A percentile compares a stretch with the other conserved stretches of the same genome.
Conservation (phyloP, 2,888 invertebrate species). For the Pachliopta kotzebuea region DNA sequence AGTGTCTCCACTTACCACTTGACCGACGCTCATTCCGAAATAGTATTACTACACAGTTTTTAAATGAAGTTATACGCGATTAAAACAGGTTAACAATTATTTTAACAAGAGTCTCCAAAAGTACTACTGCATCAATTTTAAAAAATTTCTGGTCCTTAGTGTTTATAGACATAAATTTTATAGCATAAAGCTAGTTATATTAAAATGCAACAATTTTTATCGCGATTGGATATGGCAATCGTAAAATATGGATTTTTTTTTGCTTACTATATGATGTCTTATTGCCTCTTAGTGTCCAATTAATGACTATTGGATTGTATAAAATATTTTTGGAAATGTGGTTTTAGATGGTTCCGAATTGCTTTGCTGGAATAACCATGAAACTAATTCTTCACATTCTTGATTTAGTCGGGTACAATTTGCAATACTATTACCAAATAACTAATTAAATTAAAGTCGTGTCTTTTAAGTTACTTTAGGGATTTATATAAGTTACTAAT, state of each 20-base stretch:
- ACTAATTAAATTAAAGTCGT: neutral
- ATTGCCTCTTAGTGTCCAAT: conserved; percentile 12
- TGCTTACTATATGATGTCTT: conserved; percentile 7
- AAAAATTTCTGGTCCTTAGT: neutral
- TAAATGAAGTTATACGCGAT: neutral
- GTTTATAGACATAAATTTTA: neutral
- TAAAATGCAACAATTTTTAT: neutral
- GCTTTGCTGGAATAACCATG: neutral
- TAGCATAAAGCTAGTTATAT: neutral
- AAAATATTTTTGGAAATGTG: conserved; percentile 15
- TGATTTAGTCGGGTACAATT: conserved; percentile 1
- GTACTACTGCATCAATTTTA: too few relatives aligned
- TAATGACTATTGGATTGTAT: conserved; percentile 15
- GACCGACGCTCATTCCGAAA: conserved; percentile 7
- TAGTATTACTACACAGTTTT: conserved; percentile 5
- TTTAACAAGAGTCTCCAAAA: too few relatives aligned
- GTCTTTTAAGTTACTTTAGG: too few relatives aligned
- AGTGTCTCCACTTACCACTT: conserved; percentile 9
- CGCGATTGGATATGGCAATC: neutral
- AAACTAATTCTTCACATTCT: conserved; percentile 1
- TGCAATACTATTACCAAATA: neutral
- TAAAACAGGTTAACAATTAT: neutral
- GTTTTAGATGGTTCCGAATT: conserved; percentile 12
- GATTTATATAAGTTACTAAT: too few relatives aligned
- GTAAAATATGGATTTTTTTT: conserved; percentile 18